Evolutionary conservation across 2,797 vertebrate genomes (phyloP).

Genomic region (Phalanger gymnotis): DNA sequence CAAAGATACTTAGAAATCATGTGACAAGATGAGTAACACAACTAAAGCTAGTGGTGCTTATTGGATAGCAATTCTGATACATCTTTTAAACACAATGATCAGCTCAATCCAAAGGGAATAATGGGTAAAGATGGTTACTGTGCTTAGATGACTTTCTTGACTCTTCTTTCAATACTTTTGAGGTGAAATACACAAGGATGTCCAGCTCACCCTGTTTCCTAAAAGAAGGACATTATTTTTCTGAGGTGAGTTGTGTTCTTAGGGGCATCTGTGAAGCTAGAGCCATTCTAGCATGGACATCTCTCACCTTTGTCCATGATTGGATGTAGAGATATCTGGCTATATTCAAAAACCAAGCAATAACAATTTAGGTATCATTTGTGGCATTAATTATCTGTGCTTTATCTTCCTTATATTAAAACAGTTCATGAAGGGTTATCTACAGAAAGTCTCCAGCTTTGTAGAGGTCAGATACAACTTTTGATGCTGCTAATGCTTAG

Average conservation of each 20-base stretch:
- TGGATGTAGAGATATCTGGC: neutral
- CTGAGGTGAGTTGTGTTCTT: neutral
- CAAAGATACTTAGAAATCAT: neutral
- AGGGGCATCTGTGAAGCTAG: neutral
- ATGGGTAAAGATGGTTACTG: neutral
- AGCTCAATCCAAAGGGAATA: neutral
- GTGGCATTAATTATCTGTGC: neutral
- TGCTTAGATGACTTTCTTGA: neutral
- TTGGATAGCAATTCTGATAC: neutral
- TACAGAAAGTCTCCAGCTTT: neutral
- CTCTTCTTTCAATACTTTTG: neutral
- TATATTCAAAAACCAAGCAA: neutral
- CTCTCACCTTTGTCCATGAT: neutral
- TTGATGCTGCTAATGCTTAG: neutral
- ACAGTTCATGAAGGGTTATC: neutral
- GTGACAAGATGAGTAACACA: neutral
- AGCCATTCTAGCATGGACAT: neutral
- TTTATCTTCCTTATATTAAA: neutral
- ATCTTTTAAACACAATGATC: neutral
- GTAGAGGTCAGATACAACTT: neutral
- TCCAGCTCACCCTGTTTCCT: neutral
- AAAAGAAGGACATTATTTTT: neutral
- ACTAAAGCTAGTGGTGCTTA: neutral
- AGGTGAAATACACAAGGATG: neutral
- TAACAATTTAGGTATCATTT: neutral